Base-by-base conservation (phyloP, 2,888 invertebrate genomes). In the Apoda limacodes region DNA sequence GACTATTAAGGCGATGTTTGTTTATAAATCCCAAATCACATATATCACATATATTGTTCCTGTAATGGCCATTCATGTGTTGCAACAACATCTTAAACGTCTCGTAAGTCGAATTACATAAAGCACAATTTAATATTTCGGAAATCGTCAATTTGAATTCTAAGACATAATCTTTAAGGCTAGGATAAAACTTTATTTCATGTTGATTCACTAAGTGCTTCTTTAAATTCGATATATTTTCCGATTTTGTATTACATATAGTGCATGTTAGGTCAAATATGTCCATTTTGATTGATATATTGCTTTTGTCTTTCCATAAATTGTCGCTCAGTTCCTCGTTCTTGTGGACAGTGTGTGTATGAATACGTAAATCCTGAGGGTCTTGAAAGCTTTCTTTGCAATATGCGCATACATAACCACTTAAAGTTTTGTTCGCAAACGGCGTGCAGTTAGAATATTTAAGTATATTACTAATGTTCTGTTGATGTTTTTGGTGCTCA, bases 11-110 rank as follows among this genome's bases (percentile, higher is more conserved):
- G 7, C 71, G 53, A 24, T 72, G 70, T 19, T 63, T 64, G 15
- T 75, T 76, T 11, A 75, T 63, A 32, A 70, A 78, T 0, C 76
- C 76, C 39, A 67, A 37, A 33, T 75, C 72, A 28, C 78, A 78
- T 0, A 62, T 56, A 2, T 71, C 71, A 15, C 78, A 78, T 0
- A 76, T 55, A 34, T 59, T 75, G 29, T 76, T 75, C 12, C 75
- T 56, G 28, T 74, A 76, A 43, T 76, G 78, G 0, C 68, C 62
- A 14, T 76, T 76, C 76, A 78, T 76, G 9, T 78, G 78, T 35
- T 75, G 74, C 0, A 70, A 9, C 0, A 76, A 27, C 66, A 68
- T 75, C 49, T 74, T 75, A 14, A 76, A 76, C 0, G 75, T 74
- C 26, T 74, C 75, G 30, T 60, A 78, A 0, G 58, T 67, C 0